These are phyloP conservation scores for Aegypius monachus DNA, from an alignment of 2,113 vertebrate species.

Conservation along the genomic window DNA sequence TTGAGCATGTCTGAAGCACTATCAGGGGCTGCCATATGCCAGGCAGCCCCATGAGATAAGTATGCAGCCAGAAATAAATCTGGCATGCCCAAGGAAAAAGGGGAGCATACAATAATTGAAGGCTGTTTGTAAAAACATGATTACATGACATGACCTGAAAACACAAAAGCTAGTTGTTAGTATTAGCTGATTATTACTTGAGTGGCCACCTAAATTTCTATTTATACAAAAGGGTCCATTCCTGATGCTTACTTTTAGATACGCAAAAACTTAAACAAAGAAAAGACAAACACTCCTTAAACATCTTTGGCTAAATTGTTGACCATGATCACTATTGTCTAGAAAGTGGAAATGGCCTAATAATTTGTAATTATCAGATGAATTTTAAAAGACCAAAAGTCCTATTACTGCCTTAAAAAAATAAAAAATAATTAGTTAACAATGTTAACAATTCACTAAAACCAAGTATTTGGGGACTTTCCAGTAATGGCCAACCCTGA, in stretches of 20 bases:
- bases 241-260: neutral
- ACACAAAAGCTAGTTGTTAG: neutral
- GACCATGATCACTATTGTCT: neutral
- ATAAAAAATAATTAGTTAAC: neutral
- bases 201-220: neutral
- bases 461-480: neutral
- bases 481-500: neutral
- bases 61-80: neutral
- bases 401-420: neutral
- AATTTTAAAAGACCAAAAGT: neutral
- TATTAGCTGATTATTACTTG: neutral
- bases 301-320: neutral
- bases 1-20: neutral
- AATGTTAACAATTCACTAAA: neutral
- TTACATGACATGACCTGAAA: neutral
- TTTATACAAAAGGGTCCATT: neutral
- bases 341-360: neutral
- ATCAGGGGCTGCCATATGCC: conserved; percentile 22
- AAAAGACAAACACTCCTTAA: neutral
- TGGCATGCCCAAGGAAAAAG: neutral
- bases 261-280: neutral
- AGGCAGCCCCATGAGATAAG: neutral
- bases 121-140: neutral
- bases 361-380: neutral
- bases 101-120: neutral